Conservation (phyloP, 2,888 invertebrate genomes). For the Eristalinus sepulchralis region DNA sequence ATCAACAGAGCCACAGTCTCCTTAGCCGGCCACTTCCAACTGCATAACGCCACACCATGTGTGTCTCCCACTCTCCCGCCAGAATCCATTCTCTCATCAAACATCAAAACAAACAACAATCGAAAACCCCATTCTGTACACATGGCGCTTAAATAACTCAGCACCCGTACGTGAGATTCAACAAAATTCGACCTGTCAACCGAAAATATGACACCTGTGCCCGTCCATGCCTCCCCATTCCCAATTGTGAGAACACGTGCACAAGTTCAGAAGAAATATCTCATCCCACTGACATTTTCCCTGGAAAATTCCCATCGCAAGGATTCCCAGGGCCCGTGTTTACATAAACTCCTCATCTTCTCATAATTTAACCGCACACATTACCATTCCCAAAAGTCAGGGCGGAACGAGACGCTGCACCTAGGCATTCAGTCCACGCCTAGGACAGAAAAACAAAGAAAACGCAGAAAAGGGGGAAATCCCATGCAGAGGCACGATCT, state of each 20-base stretch:
- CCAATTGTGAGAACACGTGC: neutral
- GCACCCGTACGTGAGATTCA: neutral
- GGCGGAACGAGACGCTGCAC: neutral
- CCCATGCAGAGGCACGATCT: constrained; percentile 39
- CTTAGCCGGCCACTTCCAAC: too few species aligned
- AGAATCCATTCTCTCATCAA: too few species aligned
- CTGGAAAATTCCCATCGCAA: neutral
- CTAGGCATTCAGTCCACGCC: neutral
- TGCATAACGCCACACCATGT: too few species aligned
- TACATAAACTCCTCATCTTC: neutral
- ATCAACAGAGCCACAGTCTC: too few species aligned
- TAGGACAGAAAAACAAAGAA: neutral
- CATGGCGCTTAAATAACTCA: neutral
- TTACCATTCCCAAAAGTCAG: neutral
- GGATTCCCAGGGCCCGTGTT: neutral
- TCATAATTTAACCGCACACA: neutral
- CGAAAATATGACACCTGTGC: neutral
- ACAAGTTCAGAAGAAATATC: neutral
- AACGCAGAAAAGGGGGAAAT: constrained; percentile 8
- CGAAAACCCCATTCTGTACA: neutral
- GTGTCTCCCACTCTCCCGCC: too few species aligned
- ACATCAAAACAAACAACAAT: neutral
- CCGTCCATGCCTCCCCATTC: neutral
- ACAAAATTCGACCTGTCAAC: neutral
- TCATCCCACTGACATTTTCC: neutral